Evolutionary conservation across 2,888 invertebrate species (phyloP).

Genomic region (Calliphora vomitoria): DNA sequence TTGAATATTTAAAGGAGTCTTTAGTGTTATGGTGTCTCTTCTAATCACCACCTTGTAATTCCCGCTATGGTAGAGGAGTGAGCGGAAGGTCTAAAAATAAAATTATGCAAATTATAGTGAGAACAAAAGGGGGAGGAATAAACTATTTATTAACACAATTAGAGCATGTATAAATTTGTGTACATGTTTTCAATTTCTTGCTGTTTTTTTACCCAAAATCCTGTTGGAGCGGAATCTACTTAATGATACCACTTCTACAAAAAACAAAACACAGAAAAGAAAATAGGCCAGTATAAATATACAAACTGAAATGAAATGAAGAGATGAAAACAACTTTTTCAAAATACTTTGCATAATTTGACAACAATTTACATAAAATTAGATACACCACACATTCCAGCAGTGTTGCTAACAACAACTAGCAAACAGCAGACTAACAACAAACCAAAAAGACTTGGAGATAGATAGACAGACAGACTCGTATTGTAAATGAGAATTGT

Average conservation of each 20-base stretch:
- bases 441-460: background rate
- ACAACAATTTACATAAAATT: conserved; percentile 56
- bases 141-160: conserved; percentile 46
- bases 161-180: conserved; percentile 23
- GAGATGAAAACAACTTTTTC: conserved; percentile 37
- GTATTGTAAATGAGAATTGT: background rate
- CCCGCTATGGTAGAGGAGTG: background rate
- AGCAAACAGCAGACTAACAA: background rate
- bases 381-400: background rate
- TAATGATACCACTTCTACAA: background rate
- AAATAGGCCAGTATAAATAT: conserved; percentile 1
- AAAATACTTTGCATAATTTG: conserved; percentile 60
- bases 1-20: background rate
- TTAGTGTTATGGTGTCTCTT: background rate
- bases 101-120: conserved; percentile 50
- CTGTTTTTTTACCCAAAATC: background rate
- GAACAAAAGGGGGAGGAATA: conserved; percentile 7
- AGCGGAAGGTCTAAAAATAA: background rate
- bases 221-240: background rate
- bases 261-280: background rate
- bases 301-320: conserved; percentile 12
- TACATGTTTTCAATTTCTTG: conserved; percentile 9
- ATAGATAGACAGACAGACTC: background rate
- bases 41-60: background rate
- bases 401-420: conserved; percentile 3